Base-by-base conservation (phyloP, 2,113 vertebrate species). In the Oryzias melastigma region DNA sequence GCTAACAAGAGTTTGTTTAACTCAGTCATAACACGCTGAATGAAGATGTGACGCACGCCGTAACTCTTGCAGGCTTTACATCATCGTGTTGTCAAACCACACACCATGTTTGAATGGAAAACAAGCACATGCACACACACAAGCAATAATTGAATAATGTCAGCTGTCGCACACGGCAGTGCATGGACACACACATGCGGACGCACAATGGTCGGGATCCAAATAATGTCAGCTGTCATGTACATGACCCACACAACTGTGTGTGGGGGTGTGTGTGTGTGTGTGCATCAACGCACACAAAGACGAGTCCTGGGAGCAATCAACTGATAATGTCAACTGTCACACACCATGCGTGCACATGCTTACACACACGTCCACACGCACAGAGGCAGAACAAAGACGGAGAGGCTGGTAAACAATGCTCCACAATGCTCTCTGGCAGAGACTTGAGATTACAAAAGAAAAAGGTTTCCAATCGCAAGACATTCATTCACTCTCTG, bases 391-490 rank as follows among this genome's bases (percentile, higher is more conserved):
- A 48, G 63, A 80, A 85, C 81, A 88, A 88, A 79, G 69, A 59
- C 54, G 67, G 62, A 62, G 52, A 81, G 77, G 80, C 73, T 87
- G 75, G 81, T 85, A 87, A 90, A 91, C 87, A 90, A 90, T 86
- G 64, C 69, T 22, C 18, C 77, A 88, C 89, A 89, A 88, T 85
- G 84, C 85, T 75, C 77, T 84, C 56, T 81, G 73, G 70, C 81
- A 80, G 72, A 77, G 77, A 83, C 75, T 88, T 73, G 67, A 71
- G 64, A 80, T 85, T 80, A 82, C 67, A 84, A 89, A 88, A 88
- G 86, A 83, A 87, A 91, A 90, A 80, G 80, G 81, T 81, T 87
- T 81, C 85, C 83, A 83, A 84, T 88, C 75, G 64, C 85, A 77
- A 83, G 85, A 87, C 83, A 77, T 71, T 81, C 83, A 85, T 82